These are phyloP conservation scores for Triplophysa siluroides DNA, from an alignment of 2,113 vertebrate species.

Conservation along the genomic window DNA sequence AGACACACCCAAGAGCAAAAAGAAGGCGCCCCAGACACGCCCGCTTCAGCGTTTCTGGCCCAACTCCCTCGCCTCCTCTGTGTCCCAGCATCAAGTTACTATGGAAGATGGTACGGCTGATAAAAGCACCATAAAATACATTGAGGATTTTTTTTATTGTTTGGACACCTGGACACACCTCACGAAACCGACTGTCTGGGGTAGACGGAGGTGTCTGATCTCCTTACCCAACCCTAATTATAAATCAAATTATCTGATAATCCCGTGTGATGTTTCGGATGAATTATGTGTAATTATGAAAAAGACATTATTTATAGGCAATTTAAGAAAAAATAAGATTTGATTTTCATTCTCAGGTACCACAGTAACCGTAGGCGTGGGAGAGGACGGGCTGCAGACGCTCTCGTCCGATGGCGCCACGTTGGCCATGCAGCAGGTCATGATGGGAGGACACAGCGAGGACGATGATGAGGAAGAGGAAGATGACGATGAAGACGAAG, in stretches of 20 bases:
- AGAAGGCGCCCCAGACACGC: constrained; percentile 85
- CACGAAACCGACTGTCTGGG: no score
- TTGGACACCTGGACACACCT: no score
- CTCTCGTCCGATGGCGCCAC: constrained; percentile 85
- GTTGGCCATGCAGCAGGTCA: constrained; percentile 86
- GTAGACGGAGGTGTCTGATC: background rate
- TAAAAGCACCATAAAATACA: background rate
- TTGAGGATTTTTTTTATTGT: no score
- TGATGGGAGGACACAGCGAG: constrained; percentile 88
- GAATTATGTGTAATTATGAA: background rate
- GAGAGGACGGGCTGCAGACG: constrained; percentile 85
- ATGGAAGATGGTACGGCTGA: constrained; percentile 78
- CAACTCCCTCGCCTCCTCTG: constrained; percentile 83
- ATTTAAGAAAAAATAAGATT: background rate
- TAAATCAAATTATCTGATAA: background rate
- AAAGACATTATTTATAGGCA: background rate
- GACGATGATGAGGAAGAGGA: constrained; percentile 84
- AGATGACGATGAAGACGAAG: constrained; percentile 77
- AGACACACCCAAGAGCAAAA: constrained; percentile 86
- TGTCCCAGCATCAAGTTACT: constrained; percentile 76
- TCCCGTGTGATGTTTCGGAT: background rate
- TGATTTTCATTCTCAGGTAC: constrained; percentile 68
- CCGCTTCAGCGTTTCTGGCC: constrained; percentile 89
- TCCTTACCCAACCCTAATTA: background rate
- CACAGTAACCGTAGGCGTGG: constrained; percentile 83